phyloP scores from a whole-genome alignment of 1,140 invertebrate genomes.

The Homarus americanus region DNA sequence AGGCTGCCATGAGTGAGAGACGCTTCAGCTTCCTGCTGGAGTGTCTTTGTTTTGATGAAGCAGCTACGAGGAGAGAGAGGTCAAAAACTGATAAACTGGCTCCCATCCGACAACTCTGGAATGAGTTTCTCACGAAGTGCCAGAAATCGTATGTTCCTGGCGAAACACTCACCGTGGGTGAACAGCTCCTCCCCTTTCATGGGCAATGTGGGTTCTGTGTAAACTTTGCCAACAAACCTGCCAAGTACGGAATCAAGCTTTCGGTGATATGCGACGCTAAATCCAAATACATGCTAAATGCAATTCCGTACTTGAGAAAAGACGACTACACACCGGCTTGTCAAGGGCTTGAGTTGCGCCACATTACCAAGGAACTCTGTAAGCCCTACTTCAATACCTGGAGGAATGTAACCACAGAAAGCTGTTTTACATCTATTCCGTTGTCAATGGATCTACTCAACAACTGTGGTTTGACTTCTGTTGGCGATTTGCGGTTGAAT shows the following conservation, averaged over 20 bases:
- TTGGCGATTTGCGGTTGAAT: slow-evolving; percentile 67
- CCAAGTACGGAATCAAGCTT: slow-evolving; percentile 41
- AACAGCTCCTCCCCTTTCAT: slow-evolving; percentile 37
- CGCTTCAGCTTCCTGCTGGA: slow-evolving; percentile 26
- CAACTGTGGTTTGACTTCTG: slow-evolving; percentile 35
- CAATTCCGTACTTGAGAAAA: slow-evolving; percentile 41
- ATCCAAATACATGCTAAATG: slow-evolving; percentile 46
- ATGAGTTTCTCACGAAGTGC: slow-evolving; percentile 31
- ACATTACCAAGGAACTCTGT: slow-evolving; percentile 48
- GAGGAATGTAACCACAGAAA: slow-evolving; percentile 69
- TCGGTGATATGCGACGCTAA: slow-evolving; percentile 24
- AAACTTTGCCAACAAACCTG: slow-evolving; percentile 45
- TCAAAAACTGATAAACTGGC: slow-evolving; percentile 28
- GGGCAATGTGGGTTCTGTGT: slow-evolving; percentile 30
- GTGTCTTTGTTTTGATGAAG: slow-evolving; percentile 52
- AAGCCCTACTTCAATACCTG: slow-evolving; percentile 44
- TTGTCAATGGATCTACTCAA: slow-evolving; percentile 53
- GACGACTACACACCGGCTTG: neutral
- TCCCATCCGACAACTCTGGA: neutral
- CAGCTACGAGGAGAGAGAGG: neutral
- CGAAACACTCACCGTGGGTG: slow-evolving; percentile 35
- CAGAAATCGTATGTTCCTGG: slow-evolving; percentile 17
- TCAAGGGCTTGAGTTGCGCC: too few relatives aligned
- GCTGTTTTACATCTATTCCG: slow-evolving; percentile 70
- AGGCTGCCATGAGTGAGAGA: slow-evolving; percentile 3